phyloP scores from a whole-genome alignment of 1,140 invertebrate genomes.

The Elymnias hypermnestra region DNA sequence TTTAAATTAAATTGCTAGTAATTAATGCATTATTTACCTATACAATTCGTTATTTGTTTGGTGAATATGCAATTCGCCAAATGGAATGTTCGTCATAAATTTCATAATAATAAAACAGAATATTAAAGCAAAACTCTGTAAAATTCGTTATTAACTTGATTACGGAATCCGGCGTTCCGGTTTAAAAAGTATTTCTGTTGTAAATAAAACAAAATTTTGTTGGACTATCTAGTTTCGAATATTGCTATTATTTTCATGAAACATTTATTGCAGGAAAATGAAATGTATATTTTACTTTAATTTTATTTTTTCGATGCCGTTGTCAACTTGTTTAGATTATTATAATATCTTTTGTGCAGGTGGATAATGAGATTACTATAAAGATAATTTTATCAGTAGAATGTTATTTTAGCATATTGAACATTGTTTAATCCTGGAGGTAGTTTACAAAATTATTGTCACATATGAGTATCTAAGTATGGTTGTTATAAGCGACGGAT shows the following conservation, averaged over 20 bases:
- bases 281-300: too few relatives aligned
- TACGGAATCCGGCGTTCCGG: constrained; percentile 8
- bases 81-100: constrained; percentile 16
- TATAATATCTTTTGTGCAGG: too few relatives aligned
- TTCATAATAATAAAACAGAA: constrained; percentile 20
- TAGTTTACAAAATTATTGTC: too few relatives aligned
- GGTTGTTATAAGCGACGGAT: too few relatives aligned
- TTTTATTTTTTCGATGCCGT: too few relatives aligned
- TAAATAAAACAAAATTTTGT: background rate
- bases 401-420: too few relatives aligned
- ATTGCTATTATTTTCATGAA: background rate
- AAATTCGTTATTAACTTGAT: constrained; percentile 20
- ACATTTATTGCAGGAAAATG: too few relatives aligned
- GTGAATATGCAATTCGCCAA: constrained; percentile 14
- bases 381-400: too few relatives aligned
- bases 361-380: too few relatives aligned
- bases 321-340: too few relatives aligned
- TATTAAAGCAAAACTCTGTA: constrained; percentile 19
- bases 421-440: too few relatives aligned
- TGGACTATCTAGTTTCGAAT: background rate
- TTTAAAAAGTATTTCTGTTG: constrained; percentile 10
- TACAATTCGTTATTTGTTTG: constrained; percentile 11
- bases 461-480: too few relatives aligned
- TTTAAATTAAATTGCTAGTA: constrained; percentile 20
- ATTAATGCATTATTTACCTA: constrained; percentile 16